Evolutionary conservation across 1,140 invertebrate species (phyloP), one percentile per base, ranked within the genome.

Genomic region (Frieseomelitta varia): DNA sequence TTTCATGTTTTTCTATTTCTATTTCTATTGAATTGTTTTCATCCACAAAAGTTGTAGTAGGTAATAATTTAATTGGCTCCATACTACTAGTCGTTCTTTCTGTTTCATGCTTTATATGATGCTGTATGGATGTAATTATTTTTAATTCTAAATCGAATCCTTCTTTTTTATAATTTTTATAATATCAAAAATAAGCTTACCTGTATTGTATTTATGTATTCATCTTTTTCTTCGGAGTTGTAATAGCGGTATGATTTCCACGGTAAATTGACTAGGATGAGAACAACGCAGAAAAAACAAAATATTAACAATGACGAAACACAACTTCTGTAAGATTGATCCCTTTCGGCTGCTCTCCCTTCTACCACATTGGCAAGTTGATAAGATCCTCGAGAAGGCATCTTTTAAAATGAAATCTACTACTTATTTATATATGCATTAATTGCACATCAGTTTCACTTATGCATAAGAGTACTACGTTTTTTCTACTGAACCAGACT

Each of bases 241-340:
- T 58, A 17, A 10, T 15, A 21, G 2, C 61, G 39, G 12, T n/a
- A 21, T 53, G n/a, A 86, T 74, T 51, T 88, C 88, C 87, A 87
- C 2, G 86, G 84, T 73, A 85, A 78, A 73, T 53, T 58, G 4
- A 47, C 86, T 2, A 92, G 21, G 6, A 93, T 87, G 14, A 93
- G 65, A 1, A 92, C 77, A 1, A 92, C 80, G 34, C 91, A 92
- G 3, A 93, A 63, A 4, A 91, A 83, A 24, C 92, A 72, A 65
- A 93, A 92, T 72, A 93, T 87, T 24, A 93, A 30, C 63, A 93
- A 72, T 10, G 88, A 55, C 19, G 85, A 1, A 39, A 92, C 15
- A 14, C 92, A 93, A 81, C 87, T 90, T 73, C 53, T 88, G n/a
- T 84, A 92, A 24, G 91, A 93, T 67, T 88, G 84, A 63, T 93